These are phyloP conservation scores for Malurus alboscapulatus DNA, from an alignment of 2,113 vertebrate species.

Conservation along the genomic window DNA sequence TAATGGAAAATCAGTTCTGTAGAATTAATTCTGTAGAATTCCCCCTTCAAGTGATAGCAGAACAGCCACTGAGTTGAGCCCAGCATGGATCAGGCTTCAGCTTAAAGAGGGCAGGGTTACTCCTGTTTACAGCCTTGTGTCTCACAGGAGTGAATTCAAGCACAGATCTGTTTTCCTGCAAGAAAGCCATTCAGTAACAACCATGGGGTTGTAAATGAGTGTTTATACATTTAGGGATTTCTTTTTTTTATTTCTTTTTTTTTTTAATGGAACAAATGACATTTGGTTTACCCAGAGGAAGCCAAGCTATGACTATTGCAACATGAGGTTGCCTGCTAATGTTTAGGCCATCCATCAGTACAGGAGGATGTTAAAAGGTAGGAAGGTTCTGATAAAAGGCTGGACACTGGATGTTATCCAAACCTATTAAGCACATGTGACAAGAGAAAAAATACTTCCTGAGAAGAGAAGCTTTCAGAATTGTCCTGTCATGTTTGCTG, in stretches of 20 bases:
- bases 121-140: not conserved
- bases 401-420: not conserved
- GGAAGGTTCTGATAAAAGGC: slow-evolving; percentile 29
- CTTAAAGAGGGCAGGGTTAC: slow-evolving; percentile 9
- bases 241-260: not conserved
- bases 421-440: not conserved
- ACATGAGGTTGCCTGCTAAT: slow-evolving; percentile 41
- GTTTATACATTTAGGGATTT: slow-evolving; percentile 36
- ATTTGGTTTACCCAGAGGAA: slow-evolving; percentile 44
- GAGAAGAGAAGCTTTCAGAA: not conserved
- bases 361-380: slow-evolving; percentile 9
- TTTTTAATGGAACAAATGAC: slow-evolving; percentile 50
- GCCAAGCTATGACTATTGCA: slow-evolving; percentile 55
- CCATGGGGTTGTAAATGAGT: slow-evolving; percentile 30
- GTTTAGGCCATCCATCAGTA: slow-evolving; percentile 44
- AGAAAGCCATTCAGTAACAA: not conserved
- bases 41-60: not conserved
- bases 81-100: not conserved
- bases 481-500: not conserved
- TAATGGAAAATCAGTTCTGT: not conserved
- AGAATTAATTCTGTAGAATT: not conserved
- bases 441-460: not conserved
- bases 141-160: slow-evolving; percentile 35
- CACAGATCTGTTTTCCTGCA: slow-evolving; percentile 40
- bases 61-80: not conserved